Evolutionary conservation across 2,888 invertebrate species (phyloP).

Genomic region (Clitarchus hookeri): DNA sequence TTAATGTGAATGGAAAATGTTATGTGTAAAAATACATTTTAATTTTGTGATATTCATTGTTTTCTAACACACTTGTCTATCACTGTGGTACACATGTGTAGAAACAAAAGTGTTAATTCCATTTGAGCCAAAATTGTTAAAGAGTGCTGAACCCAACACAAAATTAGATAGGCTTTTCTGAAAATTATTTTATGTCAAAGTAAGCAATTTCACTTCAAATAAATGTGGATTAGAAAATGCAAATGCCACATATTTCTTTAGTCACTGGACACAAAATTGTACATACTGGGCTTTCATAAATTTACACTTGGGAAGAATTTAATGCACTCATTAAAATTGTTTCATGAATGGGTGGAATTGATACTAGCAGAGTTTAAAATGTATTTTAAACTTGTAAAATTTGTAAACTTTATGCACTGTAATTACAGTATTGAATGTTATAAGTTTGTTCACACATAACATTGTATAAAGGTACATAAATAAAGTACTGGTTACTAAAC

Average conservation of each 20-base stretch:
- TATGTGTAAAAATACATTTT: not conserved
- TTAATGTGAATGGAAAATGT: not conserved
- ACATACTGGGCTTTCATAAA: slow-evolving; percentile 1
- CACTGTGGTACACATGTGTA: not conserved
- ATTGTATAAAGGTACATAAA: not conserved
- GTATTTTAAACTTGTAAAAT: not conserved
- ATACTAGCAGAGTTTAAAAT: not conserved
- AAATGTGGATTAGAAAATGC: not conserved
- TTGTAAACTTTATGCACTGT: not conserved
- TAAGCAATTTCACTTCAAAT: not conserved
- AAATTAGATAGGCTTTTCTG: not conserved
- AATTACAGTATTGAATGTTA: slow-evolving; percentile 10
- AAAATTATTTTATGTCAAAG: no score
- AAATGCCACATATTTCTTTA: not conserved
- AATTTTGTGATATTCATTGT: not conserved
- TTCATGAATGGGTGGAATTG: not conserved
- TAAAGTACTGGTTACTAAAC: not conserved
- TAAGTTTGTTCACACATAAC: slow-evolving; percentile 11
- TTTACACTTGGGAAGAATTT: not conserved
- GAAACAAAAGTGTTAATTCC: not conserved
- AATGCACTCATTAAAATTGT: not conserved
- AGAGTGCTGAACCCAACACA: not conserved
- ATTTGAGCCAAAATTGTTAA: not conserved
- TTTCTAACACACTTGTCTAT: not conserved
- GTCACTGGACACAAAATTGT: not conserved